Conservation (phyloP, 2,113 vertebrate species). For the Macaca mulatta region DNA sequence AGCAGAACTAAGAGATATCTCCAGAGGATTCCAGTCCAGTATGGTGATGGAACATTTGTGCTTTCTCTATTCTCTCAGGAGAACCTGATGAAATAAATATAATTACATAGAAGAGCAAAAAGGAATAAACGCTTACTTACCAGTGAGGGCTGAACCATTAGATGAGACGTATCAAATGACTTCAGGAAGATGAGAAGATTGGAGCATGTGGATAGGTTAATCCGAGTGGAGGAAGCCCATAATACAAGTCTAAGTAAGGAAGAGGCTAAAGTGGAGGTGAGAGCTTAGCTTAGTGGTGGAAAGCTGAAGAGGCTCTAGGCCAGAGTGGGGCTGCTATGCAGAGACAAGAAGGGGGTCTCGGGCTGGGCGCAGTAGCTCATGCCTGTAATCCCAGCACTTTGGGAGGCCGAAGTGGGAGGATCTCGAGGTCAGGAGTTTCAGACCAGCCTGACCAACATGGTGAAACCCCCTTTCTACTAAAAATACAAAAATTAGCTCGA, state of each 20-base stretch:
- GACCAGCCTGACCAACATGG: no score
- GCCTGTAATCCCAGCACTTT: no score
- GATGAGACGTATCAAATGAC: neutral
- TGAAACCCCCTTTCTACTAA: no score
- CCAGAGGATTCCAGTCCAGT: neutral
- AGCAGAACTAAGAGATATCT: neutral
- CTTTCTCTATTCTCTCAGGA: neutral
- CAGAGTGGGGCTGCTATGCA: neutral
- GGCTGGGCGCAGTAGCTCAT: no score
- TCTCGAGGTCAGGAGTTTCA: no score
- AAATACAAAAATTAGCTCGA: no score
- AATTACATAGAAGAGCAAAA: neutral
- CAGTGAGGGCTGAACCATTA: neutral
- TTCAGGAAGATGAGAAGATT: neutral
- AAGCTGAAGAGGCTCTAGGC: neutral
- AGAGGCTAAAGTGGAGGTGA: neutral
- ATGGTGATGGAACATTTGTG: neutral
- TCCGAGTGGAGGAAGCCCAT: neutral
- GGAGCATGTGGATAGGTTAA: neutral
- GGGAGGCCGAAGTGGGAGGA: no score
- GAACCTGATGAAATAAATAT: neutral
- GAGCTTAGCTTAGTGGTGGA: rapidly evolving
- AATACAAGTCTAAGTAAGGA: neutral
- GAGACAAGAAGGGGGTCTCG: neutral
- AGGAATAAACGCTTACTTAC: neutral